Conservation (phyloP, 2,113 vertebrate genomes). For the Uropsilus gracilis region DNA sequence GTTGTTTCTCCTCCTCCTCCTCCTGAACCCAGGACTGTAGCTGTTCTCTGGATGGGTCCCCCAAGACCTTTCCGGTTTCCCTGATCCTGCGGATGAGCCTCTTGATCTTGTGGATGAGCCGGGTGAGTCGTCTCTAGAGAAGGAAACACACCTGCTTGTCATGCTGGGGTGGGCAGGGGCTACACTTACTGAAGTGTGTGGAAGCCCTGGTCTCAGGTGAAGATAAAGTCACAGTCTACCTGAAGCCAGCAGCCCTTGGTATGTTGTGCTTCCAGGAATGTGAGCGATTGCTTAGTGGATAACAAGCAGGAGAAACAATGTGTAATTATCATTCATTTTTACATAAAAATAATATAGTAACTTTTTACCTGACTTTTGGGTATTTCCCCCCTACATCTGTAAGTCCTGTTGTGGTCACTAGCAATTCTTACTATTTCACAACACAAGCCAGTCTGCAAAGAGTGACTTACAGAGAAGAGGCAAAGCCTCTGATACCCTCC, state of each 20-base stretch:
- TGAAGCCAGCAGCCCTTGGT: background rate
- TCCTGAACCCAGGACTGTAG: background rate
- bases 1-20: background rate
- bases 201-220: background rate
- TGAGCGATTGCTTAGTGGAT: background rate
- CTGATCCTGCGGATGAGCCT: background rate
- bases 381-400: background rate
- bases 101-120: too few species aligned
- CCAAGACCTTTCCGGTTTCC: constrained; percentile 32
- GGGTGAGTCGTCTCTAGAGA: constrained; percentile 43
- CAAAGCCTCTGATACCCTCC: background rate
- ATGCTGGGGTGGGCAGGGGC: background rate
- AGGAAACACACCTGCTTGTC: background rate
- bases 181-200: fast-evolving
- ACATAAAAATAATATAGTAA: background rate
- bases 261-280: background rate
- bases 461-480: too few species aligned
- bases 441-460: background rate
- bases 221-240: background rate
- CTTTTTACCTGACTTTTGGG: background rate
- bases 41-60: background rate
- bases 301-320: background rate
- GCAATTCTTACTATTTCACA: background rate
- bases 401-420: background rate
- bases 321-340: background rate